Percentiles rank a stretch among this genome's conserved stretches.
Conservation (phyloP, 2,113 vertebrate genomes). For the Pituophis catenifer region DNA sequence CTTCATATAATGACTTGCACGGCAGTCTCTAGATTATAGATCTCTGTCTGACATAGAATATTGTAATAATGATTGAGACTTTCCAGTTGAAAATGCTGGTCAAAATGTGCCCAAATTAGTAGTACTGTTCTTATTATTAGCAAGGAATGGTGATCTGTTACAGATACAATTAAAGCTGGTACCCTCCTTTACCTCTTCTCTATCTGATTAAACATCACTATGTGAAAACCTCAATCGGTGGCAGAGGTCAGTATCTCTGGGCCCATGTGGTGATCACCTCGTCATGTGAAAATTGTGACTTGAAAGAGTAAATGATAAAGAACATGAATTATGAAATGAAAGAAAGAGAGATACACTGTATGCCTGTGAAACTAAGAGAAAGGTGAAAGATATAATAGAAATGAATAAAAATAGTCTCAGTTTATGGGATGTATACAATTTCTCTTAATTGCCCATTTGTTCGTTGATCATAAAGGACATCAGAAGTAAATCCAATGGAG, state of each 20-base stretch:
- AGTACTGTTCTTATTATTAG: not conserved
- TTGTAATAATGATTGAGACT: not conserved
- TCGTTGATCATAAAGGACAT: not conserved
- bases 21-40: not conserved
- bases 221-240: not conserved
- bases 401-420: not conserved
- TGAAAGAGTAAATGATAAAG: not conserved
- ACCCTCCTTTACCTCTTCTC: not conserved
- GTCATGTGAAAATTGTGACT: not conserved
- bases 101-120: not conserved
- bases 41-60: not conserved
- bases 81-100: not conserved
- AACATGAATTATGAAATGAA: not conserved
- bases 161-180: not conserved
- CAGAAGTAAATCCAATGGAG: not conserved
- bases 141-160: not conserved
- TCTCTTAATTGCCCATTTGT: not conserved
- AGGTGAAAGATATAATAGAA: not conserved
- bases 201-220: not conserved
- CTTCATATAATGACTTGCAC: not conserved
- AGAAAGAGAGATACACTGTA: not conserved
- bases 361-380: not conserved
- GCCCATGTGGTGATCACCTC: not conserved
- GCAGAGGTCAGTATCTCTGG: not conserved
- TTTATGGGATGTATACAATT: fast-evolving